Evolutionary conservation across 2,888 invertebrate species (phyloP), one percentile per base, ranked within the genome.

Genomic region (Drosophila kuntzei): DNA sequence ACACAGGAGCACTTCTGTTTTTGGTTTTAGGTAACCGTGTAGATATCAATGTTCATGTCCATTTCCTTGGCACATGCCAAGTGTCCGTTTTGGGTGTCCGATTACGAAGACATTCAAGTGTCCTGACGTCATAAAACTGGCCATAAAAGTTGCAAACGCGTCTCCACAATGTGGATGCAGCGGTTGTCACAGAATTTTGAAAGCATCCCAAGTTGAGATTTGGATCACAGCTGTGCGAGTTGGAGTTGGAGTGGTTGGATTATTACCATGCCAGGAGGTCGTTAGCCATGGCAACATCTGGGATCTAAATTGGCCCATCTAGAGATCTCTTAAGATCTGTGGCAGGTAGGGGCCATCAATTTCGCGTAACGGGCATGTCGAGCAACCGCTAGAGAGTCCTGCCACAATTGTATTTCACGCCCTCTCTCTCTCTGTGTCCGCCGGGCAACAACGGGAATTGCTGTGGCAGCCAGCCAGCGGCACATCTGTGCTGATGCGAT

Each of bases 401-500:
- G 46, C 54, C 76, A 47, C 66, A 75, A 80, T 80, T 76, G 83
- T 83, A 69, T 82, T 82, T 79, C 75, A 79, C 82, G 71, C 82
- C 72, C 64, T 32, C 57, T 44, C 43, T 12, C 41, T 16, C 5
- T 20, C 20, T 12, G 37, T 16, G 41, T 44, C n/a, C 44, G 44
- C 46, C 43, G 34, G 36, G 12, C 39, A 29, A 50, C 73, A 82
- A 80, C 83, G 80, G 83, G 80, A 86, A 82, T 14, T 14, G 37
- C 62, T 22, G 18, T 36, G 64, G 77, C 66, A 61, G 60, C 71
- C 46, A 34, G 65, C 59, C 63, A 54, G 63, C 62, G 53, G 76
- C 76, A 89, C 90, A 90, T 90, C 90, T 90, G 90, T 80, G 80
- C 82, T 79, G 80, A 77, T 82, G 76, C 44, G 82, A 80, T 85